These are phyloP conservation scores for Eurypyga helias DNA, from an alignment of 2,113 vertebrate species.

Conservation along the genomic window DNA sequence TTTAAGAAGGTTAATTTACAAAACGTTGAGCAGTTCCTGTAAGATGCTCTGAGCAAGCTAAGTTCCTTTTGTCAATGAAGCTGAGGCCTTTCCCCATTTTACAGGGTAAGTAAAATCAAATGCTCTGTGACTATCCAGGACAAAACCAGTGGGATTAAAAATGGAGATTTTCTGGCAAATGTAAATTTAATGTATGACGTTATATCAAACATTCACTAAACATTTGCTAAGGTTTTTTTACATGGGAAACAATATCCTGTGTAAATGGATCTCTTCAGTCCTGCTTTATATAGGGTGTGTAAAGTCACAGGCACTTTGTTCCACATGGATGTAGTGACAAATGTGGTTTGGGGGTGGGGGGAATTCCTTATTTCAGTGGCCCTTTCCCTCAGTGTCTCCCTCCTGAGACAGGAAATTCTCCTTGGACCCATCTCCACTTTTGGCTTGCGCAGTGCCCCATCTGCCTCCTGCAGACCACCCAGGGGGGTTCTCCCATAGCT, in stretches of 20 bases:
- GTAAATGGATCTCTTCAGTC: conserved; percentile 21
- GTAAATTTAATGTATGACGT: background rate
- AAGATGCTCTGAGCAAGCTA: background rate
- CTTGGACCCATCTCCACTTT: background rate
- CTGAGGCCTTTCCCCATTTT: background rate
- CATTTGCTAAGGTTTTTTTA: background rate
- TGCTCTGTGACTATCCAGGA: background rate
- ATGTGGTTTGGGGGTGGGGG: accelerated
- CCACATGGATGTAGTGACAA: background rate
- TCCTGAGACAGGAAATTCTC: background rate
- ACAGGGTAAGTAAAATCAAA: background rate
- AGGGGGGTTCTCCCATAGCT: background rate
- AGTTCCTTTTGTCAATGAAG: background rate
- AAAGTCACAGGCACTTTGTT: conserved; percentile 22
- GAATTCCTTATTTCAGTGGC: background rate
- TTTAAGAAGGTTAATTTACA: background rate
- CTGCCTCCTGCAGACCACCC: conserved; percentile 25
- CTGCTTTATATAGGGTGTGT: background rate
- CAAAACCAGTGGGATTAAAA: background rate
- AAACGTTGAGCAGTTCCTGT: background rate
- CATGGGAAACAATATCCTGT: conserved; percentile 21
- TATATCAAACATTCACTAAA: background rate
- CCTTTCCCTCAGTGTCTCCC: background rate
- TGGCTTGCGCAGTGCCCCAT: background rate
- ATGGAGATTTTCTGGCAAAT: background rate